Conservation (phyloP, 2,888 invertebrate species). For the Metalampra italica region DNA sequence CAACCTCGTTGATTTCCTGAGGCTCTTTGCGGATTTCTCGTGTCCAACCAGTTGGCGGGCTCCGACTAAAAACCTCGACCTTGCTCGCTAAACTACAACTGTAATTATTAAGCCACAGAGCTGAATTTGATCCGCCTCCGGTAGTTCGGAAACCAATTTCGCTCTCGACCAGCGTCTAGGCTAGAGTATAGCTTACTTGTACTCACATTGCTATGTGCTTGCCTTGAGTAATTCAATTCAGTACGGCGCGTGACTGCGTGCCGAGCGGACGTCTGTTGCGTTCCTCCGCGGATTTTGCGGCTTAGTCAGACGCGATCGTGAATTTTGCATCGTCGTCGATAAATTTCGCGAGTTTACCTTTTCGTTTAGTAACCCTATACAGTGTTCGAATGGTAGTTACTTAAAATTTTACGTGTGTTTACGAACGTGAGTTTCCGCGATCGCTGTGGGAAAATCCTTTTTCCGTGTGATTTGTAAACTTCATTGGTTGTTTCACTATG, state of each 20-base stretch:
- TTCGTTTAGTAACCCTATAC: background rate
- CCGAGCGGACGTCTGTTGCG: constrained; percentile 34
- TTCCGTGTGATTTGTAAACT: constrained; percentile 39
- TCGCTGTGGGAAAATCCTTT: constrained; percentile 28
- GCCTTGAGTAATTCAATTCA: constrained; percentile 58
- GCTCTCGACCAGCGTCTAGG: constrained; percentile 45
- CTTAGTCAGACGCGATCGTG: constrained; percentile 36
- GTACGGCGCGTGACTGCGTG: constrained; percentile 64
- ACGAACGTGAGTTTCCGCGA: constrained; percentile 39
- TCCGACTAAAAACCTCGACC: constrained; percentile 36
- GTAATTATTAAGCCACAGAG: constrained; percentile 33
- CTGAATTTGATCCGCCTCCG: constrained; percentile 33
- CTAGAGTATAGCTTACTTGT: background rate
- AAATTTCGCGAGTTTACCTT: constrained; percentile 19
- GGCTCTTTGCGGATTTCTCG: constrained; percentile 57
- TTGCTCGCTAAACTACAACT: constrained; percentile 36
- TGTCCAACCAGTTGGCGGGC: constrained; percentile 52
- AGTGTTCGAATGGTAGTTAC: constrained; percentile 11
- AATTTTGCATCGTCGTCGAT: constrained; percentile 36
- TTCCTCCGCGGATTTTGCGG: background rate
- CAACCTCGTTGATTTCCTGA: constrained; percentile 49
- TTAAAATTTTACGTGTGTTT: constrained; percentile 25
- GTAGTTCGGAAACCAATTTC: constrained; percentile 63
- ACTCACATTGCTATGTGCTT: background rate
- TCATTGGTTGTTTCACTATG: constrained; percentile 18